These are phyloP conservation scores for Ephialtes manifestator DNA, from an alignment of 2,888 invertebrate genomes.

Conservation along the genomic window DNA sequence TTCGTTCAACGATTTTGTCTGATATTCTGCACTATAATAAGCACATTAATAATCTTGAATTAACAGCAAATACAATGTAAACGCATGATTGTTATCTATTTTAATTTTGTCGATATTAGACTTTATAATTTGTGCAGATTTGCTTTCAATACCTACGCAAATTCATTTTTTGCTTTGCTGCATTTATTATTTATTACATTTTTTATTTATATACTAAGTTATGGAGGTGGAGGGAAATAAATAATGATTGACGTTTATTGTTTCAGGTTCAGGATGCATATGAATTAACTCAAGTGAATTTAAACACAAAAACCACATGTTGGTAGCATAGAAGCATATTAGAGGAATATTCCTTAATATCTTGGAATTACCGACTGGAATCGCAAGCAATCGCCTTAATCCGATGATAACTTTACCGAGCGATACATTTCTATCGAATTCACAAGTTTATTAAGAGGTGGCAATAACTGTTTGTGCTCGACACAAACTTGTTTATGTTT, in stretches of 20 bases:
- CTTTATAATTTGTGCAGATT: constrained; percentile 1
- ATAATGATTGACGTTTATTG: constrained; percentile 14
- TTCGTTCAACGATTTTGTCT: not conserved
- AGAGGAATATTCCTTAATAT: not conserved
- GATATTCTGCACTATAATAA: not conserved
- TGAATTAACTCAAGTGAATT: not conserved
- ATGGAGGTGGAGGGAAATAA: not conserved
- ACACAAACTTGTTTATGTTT: constrained; percentile 5
- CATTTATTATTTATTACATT: too few relatives aligned
- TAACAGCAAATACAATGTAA: not conserved
- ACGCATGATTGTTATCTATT: not conserved
- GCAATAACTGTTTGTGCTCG: not conserved
- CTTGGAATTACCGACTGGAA: not conserved
- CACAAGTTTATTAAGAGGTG: constrained; percentile 4
- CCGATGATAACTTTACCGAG: constrained; percentile 32
- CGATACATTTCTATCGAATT: not conserved
- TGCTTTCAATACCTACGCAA: not conserved
- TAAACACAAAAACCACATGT: not conserved
- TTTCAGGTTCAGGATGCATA: not conserved
- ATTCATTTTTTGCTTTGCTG: not conserved
- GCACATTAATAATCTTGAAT: not conserved
- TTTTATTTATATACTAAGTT: too few relatives aligned
- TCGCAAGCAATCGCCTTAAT: too few relatives aligned
- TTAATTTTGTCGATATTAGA: constrained; percentile 2
- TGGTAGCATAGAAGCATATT: not conserved